A percentile compares a stretch with the other conserved stretches of the same genome.
Evolutionary conservation across 2,113 vertebrate species (phyloP).

Genomic region (Oostethus manadensis): DNA sequence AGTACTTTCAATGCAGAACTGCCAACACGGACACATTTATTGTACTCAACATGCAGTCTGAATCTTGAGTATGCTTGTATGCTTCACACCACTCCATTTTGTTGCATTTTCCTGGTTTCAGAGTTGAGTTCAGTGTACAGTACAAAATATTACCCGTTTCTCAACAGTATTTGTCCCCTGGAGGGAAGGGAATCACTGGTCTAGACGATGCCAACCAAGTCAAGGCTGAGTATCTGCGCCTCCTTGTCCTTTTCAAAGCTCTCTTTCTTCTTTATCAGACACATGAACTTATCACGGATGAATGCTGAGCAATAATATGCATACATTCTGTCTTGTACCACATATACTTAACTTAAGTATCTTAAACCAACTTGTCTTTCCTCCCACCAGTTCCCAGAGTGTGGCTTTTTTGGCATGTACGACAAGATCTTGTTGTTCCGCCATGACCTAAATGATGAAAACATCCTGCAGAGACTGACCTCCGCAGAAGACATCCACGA

Average conservation of each 20-base stretch:
- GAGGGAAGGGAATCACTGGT: too few relatives aligned
- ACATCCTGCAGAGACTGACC: slow-evolving; percentile 93
- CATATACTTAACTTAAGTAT: background rate
- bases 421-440: slow-evolving; percentile 98
- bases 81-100: too few relatives aligned
- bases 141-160: too few relatives aligned
- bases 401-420: slow-evolving; percentile 98
- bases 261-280: background rate
- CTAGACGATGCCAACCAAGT: background rate
- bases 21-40: too few relatives aligned
- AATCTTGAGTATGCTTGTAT: too few relatives aligned
- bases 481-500: slow-evolving; percentile 93
- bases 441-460: slow-evolving; percentile 91
- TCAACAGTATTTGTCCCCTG: too few relatives aligned
- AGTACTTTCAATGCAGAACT: too few relatives aligned
- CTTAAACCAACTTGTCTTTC: background rate
- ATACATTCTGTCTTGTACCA: background rate
- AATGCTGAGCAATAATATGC: background rate
- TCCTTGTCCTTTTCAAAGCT: background rate
- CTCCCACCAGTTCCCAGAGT: slow-evolving; percentile 89
- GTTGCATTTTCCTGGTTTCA: too few relatives aligned
- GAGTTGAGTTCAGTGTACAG: too few relatives aligned
- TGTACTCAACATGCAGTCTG: too few relatives aligned
- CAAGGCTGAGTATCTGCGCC: background rate
- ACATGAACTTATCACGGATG: too few relatives aligned